Evolutionary conservation across 2,888 invertebrate species (phyloP), one percentile per base, ranked within the genome.

Genomic region (Loripinus fragilis): DNA sequence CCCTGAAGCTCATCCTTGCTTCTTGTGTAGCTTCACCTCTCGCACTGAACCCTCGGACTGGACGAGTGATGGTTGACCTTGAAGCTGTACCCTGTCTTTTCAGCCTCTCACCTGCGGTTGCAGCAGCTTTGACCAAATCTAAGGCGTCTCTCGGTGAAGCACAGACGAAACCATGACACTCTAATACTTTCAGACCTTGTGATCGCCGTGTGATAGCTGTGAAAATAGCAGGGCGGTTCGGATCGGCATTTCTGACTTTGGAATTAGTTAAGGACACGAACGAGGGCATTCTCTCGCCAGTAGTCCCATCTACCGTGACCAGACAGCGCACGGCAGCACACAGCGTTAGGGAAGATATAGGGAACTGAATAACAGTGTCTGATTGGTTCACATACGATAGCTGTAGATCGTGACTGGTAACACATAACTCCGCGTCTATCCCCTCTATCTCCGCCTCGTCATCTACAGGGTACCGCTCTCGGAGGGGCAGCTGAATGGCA

Each of bases 341-440:
- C 42, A 93, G 84, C 33, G 90, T 91, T 12, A 94, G 84, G 0
- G 91, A 86, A 8, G 89, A 85, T 68, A 93, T 92, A 0, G 93
- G 93, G 83, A 93, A 93, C 85, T 90, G 92, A 7, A 92, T 88
- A 5, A 90, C 86, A n/a, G 87, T 87, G 38, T 86, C 85, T 2
- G 84, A 75, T 66, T 92, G 92, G 35, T 85, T 87, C 0, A 98
- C 97, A 94, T 99, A 99, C 94, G 99, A 98, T 86, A 99, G 86
- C 71, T 95, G 92, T 85, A 99, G 96, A 69, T 99, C 99, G 93
- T 98, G 98, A 84, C 97, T 97, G 97, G 98, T 98, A 71, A 99
- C 98, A 87, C 98, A 98, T 73, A 99, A 95, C 98, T 98, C 98
- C 86, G 98, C 97, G 71, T 92, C 90, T 33, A 93, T 91, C 0